Evolutionary conservation across 2,888 invertebrate species (phyloP).

Genomic region (Desoria tigrina): DNA sequence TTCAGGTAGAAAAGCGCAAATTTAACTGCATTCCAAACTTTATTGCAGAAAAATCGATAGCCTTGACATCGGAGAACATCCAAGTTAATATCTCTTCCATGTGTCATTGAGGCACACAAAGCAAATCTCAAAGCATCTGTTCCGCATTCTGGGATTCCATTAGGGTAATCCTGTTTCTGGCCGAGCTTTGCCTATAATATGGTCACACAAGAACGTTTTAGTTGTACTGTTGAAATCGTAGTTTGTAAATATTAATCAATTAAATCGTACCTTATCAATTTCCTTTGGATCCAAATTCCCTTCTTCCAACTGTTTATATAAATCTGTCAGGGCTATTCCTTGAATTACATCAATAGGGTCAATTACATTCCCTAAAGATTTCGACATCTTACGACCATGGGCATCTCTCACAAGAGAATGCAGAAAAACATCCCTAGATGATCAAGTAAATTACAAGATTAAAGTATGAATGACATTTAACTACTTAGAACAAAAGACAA

Average conservation of each 20-base stretch:
- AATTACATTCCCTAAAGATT: slow-evolving; percentile 95
- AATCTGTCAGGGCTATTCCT: slow-evolving; percentile 69
- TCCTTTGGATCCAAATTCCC: slow-evolving; percentile 87
- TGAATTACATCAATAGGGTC: slow-evolving; percentile 94
- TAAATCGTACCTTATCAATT: slow-evolving; percentile 61
- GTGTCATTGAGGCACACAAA: slow-evolving; percentile 82
- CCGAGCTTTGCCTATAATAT: slow-evolving; percentile 64
- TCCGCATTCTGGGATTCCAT: slow-evolving; percentile 95
- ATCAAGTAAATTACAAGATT: slow-evolving; percentile 4
- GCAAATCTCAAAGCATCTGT: slow-evolving; percentile 92
- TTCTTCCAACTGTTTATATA: slow-evolving; percentile 71
- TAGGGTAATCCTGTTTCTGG: slow-evolving; percentile 68
- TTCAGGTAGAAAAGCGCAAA: slow-evolving; percentile 68
- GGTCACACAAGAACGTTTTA: too few species aligned
- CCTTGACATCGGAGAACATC: slow-evolving; percentile 92
- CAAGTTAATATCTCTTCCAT: slow-evolving; percentile 89
- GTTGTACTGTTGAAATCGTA: background rate
- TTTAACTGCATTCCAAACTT: slow-evolving; percentile 97
- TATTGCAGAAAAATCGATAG: slow-evolving; percentile 96
- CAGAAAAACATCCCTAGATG: slow-evolving; percentile 72
- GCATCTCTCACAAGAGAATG: slow-evolving; percentile 98
- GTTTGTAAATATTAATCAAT: background rate
- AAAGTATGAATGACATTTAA: slow-evolving; percentile 7
- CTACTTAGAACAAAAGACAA: too few species aligned
- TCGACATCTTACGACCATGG: slow-evolving; percentile 98